Evolutionary conservation across 2,113 vertebrate genomes (phyloP).

Genomic region (Tonatia bakeri): DNA sequence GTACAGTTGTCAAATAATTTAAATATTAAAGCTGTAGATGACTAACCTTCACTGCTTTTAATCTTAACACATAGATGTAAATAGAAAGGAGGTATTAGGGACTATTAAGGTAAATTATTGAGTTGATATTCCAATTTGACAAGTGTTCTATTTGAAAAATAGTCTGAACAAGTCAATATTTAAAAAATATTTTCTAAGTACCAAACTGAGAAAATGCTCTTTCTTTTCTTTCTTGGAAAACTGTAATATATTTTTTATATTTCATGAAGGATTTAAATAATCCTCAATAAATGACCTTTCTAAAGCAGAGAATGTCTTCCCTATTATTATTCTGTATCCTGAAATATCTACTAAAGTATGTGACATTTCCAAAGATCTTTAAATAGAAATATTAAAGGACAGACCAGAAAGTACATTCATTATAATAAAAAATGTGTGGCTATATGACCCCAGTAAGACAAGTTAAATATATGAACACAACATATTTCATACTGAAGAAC

Average conservation of each 20-base stretch:
- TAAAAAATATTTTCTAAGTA: neutral
- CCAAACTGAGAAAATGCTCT: neutral
- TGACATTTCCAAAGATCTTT: constrained; percentile 56
- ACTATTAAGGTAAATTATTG: neutral
- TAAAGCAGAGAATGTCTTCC: neutral
- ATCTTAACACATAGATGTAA: neutral
- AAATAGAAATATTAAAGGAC: constrained; percentile 39
- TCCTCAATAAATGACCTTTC: constrained; percentile 35
- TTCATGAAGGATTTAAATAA: constrained; percentile 48
- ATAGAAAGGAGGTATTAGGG: neutral
- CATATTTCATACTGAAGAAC: neutral
- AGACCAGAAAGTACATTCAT: neutral
- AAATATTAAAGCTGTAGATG: neutral
- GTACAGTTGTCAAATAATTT: constrained; percentile 19
- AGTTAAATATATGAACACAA: constrained; percentile 35
- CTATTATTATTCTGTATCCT: neutral
- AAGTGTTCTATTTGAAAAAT: neutral
- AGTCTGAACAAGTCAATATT: neutral
- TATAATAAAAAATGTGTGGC: neutral
- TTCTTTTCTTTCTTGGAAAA: neutral
- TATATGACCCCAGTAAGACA: constrained; percentile 35
- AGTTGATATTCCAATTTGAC: neutral
- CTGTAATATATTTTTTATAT: constrained; percentile 21
- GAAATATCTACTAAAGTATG: constrained; percentile 20
- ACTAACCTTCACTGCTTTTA: neutral